Evolutionary conservation across 2,113 vertebrate genomes (phyloP).

Genomic region (Engraulis encrasicolus): DNA sequence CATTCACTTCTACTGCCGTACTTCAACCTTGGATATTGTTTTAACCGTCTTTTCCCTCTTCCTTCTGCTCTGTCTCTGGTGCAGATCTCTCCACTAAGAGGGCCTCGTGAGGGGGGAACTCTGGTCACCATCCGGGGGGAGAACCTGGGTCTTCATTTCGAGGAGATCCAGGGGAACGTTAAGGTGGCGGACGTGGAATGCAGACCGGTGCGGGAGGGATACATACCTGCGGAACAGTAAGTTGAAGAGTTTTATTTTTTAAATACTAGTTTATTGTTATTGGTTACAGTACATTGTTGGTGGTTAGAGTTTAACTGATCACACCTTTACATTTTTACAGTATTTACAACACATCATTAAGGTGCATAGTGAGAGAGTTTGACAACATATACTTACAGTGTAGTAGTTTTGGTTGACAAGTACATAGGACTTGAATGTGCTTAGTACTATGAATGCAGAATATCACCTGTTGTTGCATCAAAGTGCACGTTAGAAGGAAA

Average conservation of each 20-base stretch:
- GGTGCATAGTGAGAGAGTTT: no score
- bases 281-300: no score
- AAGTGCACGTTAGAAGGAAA: neutral
- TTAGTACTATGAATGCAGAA: no score
- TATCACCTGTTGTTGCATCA: no score
- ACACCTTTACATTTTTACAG: no score
- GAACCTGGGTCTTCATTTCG: constrained; percentile 94
- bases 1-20: neutral
- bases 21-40: neutral
- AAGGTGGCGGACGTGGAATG: constrained; percentile 96
- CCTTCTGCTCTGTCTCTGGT: constrained; percentile 10
- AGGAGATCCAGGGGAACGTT: constrained; percentile 88
- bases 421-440: no score
- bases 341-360: no score
- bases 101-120: constrained; percentile 94
- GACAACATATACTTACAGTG: no score
- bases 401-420: no score
- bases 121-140: constrained; percentile 95
- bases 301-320: no score
- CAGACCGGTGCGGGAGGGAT: constrained; percentile 87
- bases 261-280: no score
- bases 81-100: constrained; percentile 90
- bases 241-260: constrained; percentile 62
- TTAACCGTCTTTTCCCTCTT: no score
- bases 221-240: constrained; percentile 98